Conservation (phyloP, 1,140 invertebrate species). For the Nixonia krombeini region DNA sequence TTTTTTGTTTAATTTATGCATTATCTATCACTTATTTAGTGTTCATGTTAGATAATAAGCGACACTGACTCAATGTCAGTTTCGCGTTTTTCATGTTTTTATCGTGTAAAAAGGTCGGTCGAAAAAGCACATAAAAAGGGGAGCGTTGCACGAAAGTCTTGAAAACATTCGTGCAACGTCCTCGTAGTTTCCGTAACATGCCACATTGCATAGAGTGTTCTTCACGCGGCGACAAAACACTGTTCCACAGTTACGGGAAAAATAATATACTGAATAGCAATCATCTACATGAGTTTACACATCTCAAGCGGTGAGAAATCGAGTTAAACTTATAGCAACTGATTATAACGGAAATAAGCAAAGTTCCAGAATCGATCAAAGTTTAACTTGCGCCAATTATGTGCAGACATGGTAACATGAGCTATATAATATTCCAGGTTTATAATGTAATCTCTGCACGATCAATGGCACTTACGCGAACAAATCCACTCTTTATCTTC, state of each 20-base stretch:
- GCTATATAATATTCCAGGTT: constrained; percentile 3
- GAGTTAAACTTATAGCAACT: constrained; percentile 17
- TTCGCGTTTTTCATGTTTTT: too few species aligned
- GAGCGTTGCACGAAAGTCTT: too few species aligned
- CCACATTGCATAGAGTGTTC: too few species aligned
- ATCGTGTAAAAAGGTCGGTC: too few species aligned
- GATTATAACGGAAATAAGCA: constrained; percentile 20
- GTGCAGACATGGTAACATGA: constrained; percentile 14
- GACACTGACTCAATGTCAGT: too few species aligned
- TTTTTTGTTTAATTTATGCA: too few species aligned
- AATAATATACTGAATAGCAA: constrained; percentile 11
- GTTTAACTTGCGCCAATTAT: constrained; percentile 25
- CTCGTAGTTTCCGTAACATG: too few species aligned
- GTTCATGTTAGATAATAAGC: too few species aligned
- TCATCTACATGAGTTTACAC: constrained; percentile 2
- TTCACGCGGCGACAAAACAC: too few species aligned
- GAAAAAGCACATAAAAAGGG: too few species aligned
- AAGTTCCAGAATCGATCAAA: constrained; percentile 28
- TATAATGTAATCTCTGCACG: constrained; percentile 5
- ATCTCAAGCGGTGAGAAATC: constrained; percentile 14
- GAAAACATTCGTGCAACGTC: too few species aligned
- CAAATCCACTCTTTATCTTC: neutral
- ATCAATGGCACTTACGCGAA: constrained; percentile 3
- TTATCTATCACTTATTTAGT: too few species aligned
- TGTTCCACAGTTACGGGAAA: neutral